These are phyloP conservation scores for human DNA, from an alignment of 2,113 vertebrate species.

Conservation along the genomic window GRCh38 chr4:182097501-182098000, in stretches of 20 bases:
- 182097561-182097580: neutral
- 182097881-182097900: neutral
- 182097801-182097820: neutral
- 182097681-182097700: neutral
- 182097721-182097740: neutral
- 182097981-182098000: neutral
- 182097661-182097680: neutral
- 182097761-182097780: neutral
- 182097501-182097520: neutral
- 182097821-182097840: neutral
- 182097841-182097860: neutral
- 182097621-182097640: neutral
- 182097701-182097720: neutral
- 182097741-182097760: neutral
- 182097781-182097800: neutral
- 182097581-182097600: neutral
- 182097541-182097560: neutral
- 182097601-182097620: neutral
- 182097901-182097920: neutral
- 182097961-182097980: neutral
- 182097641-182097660: neutral
- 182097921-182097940: neutral
- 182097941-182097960: neutral
- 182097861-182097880: neutral
- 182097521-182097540: neutral